Evolutionary conservation across 2,113 vertebrate species (phyloP), one percentile per base, ranked within the genome.

Genomic region (Talpa occidentalis): DNA sequence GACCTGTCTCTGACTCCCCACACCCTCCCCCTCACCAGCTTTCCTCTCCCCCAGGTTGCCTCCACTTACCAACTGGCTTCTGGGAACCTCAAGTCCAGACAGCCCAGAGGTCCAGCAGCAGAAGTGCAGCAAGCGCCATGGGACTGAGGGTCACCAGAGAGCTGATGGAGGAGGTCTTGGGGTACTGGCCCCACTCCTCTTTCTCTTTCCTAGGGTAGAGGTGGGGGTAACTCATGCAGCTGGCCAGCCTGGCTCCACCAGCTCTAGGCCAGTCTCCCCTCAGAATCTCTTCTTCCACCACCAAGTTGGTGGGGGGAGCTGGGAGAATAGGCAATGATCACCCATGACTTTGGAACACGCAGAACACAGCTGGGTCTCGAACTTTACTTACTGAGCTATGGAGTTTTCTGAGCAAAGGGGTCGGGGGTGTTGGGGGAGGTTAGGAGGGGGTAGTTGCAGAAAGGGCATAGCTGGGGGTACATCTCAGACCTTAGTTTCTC

Each of bases 41-140:
- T 6, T 42, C 30, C 32, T 54, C 22, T 96, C 44, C n/a, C n/a
- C n/a, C n/a, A n/a, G n/a, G n/a, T n/a, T n/a, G n/a, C n/a, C n/a
- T n/a, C n/a, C n/a, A n/a, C n/a, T n/a, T n/a, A 92, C 91, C 77
- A 0, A 26, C 12, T 0, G n/a, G 14, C 26, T 32, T 30, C 47
- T 49, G 8, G 72, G 19, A 35, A 52, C 35, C 42, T 97, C 94
- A 49, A 90, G 19, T 40, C 15, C 44, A 44, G 56, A 19, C 49
- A 28, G 6, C n/a, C 1, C 0, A 0, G 26, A 80, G 49, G 32
- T 10, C n/a, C 44, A 85, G 30, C 6, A 52, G 0, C 70, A 92
- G 40, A 3, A 80, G 16, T 17, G 1, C 2, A 0, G 0, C 0
- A 2, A 4, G 0, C 16, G 1, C 0, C 2, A 5, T 1, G 12